phyloP scores from a whole-genome alignment of 2,888 invertebrate species.

The Chymomyza procnemis region DNA sequence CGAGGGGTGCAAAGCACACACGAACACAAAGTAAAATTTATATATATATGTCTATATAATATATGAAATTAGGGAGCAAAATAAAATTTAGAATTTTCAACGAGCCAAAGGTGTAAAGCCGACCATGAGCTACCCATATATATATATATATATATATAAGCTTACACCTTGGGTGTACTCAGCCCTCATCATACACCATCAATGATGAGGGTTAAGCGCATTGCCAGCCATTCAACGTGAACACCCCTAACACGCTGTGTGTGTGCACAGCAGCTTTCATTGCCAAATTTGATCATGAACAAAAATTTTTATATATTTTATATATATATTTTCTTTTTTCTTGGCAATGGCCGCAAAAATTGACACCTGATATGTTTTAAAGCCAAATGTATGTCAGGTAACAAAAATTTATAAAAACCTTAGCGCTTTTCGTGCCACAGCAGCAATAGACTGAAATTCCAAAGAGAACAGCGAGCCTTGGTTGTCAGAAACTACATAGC shows the following conservation, averaged over 20 bases:
- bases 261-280: neutral
- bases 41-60: neutral
- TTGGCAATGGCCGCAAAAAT: no score
- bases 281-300: neutral
- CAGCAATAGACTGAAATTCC: no score
- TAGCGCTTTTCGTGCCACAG: no score
- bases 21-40: neutral
- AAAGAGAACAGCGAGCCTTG: no score
- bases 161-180: neutral
- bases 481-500: no score
- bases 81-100: neutral
- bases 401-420: no score
- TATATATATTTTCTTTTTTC: neutral
- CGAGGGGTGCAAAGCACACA: neutral
- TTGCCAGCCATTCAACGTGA: constrained; percentile 4
- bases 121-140: neutral
- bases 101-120: neutral
- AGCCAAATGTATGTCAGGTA: no score
- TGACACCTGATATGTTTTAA: no score
- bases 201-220: constrained; percentile 1
- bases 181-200: no score
- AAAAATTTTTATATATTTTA: no score
- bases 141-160: no score
- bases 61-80: neutral
- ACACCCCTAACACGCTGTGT: neutral